These are phyloP conservation scores for Luffia ferchaultella DNA, from an alignment of 2,888 invertebrate species.

Conservation along the genomic window DNA sequence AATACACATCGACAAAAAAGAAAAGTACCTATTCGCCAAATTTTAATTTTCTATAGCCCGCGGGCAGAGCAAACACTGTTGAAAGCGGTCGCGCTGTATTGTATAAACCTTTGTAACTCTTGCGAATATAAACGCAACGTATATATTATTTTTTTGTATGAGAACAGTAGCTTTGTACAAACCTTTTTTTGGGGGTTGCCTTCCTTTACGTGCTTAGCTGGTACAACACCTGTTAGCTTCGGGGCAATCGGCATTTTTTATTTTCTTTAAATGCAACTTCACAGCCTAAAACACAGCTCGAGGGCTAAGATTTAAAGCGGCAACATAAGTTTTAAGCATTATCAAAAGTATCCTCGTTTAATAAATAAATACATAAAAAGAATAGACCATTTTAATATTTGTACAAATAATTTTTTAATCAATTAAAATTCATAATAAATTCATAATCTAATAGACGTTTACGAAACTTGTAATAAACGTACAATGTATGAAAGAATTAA, in stretches of 20 bases:
- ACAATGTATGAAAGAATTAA: no score
- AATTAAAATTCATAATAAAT: no score
- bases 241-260: constrained; percentile 43
- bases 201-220: constrained; percentile 52
- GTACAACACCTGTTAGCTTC: constrained; percentile 52
- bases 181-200: constrained; percentile 54
- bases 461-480: no score
- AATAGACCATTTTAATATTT: no score
- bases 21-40: constrained; percentile 42
- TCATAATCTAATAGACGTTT: no score
- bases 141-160: constrained; percentile 46
- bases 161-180: constrained; percentile 48
- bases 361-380: no score
- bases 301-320: neutral
- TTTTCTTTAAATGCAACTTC: neutral
- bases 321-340: neutral
- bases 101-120: constrained; percentile 24
- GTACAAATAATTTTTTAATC: no score
- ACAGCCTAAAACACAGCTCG: neutral
- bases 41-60: constrained; percentile 59
- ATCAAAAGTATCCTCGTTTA: neutral
- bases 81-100: constrained; percentile 27
- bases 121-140: constrained; percentile 41
- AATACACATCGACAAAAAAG: no score
- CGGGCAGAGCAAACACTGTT: constrained; percentile 38